Conservation (phyloP, 2,888 invertebrate species). For the Spilarctia lutea region DNA sequence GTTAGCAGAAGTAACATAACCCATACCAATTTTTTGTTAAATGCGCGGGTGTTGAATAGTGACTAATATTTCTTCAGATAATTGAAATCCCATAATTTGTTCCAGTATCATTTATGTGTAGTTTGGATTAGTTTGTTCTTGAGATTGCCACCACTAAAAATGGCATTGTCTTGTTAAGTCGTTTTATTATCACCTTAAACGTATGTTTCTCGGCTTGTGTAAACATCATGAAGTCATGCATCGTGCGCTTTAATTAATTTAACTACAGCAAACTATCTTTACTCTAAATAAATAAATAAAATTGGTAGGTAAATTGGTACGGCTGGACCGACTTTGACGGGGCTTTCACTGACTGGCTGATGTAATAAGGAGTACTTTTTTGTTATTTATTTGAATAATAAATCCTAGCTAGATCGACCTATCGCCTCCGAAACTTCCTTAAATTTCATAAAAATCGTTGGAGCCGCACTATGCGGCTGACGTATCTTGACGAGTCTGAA, state of each 20-base stretch:
- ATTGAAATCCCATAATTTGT: neutral
- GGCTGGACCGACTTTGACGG: too few species aligned
- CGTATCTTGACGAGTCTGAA: too few species aligned
- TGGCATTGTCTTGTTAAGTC: constrained; percentile 27
- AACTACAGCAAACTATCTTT: neutral
- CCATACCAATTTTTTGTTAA: neutral
- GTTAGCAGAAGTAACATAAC: neutral
- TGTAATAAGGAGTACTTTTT: too few species aligned
- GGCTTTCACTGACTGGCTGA: too few species aligned
- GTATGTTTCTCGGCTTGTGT: neutral
- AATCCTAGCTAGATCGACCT: too few species aligned
- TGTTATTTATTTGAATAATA: too few species aligned
- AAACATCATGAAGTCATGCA: neutral
- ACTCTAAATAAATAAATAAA: too few species aligned
- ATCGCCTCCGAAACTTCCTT: too few species aligned
- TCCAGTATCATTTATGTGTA: neutral
- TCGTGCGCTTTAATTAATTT: neutral
- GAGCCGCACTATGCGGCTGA: too few species aligned
- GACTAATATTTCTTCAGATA: neutral
- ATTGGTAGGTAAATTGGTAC: too few species aligned
- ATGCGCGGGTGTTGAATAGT: neutral
- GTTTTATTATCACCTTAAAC: constrained; percentile 32
- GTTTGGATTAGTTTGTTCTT: constrained; percentile 10
- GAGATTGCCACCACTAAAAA: constrained; percentile 24
- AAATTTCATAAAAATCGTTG: too few species aligned